phyloP scores from a whole-genome alignment of 2,888 invertebrate species.

The Epirrhoe tristata region DNA sequence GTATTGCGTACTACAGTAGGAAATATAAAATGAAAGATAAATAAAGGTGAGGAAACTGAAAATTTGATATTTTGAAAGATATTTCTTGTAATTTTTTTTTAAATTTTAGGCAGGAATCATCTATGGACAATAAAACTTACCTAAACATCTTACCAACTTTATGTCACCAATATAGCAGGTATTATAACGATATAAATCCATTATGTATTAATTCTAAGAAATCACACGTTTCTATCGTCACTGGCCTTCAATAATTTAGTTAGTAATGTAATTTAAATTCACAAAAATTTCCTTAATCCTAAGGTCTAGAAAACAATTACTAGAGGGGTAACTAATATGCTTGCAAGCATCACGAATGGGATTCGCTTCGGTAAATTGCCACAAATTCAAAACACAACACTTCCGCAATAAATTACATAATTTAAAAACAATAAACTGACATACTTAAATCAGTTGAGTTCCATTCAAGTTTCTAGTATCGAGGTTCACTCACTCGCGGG shows the following conservation, averaged over 20 bases:
- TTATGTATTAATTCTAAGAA: conserved; percentile 32
- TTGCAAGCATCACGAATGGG: conserved; percentile 45
- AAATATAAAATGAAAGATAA: neutral
- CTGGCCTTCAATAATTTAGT: conserved; percentile 25
- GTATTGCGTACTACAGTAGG: conserved; percentile 19
- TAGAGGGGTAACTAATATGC: conserved; percentile 41
- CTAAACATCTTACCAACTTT: conserved; percentile 25
- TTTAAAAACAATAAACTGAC: conserved; percentile 61
- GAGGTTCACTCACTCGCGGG: conserved; percentile 44
- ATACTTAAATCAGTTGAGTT: conserved; percentile 74
- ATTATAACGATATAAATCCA: conserved; percentile 31
- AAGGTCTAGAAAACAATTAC: conserved; percentile 40
- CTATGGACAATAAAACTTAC: conserved; percentile 26
- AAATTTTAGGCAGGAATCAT: conserved; percentile 18
- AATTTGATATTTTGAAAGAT: neutral
- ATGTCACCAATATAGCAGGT: conserved; percentile 30
- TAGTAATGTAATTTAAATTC: conserved; percentile 24
- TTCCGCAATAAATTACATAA: conserved; percentile 56
- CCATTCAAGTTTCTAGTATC: conserved; percentile 41
- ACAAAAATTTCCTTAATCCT: conserved; percentile 29
- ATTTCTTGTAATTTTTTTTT: neutral
- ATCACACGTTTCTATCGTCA: conserved; percentile 24
- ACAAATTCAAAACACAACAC: conserved; percentile 47
- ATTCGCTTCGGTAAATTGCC: conserved; percentile 38
- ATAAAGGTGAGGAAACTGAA: neutral